phyloP scores from a whole-genome alignment of 1,140 invertebrate genomes.

The Planococcus citri region DNA sequence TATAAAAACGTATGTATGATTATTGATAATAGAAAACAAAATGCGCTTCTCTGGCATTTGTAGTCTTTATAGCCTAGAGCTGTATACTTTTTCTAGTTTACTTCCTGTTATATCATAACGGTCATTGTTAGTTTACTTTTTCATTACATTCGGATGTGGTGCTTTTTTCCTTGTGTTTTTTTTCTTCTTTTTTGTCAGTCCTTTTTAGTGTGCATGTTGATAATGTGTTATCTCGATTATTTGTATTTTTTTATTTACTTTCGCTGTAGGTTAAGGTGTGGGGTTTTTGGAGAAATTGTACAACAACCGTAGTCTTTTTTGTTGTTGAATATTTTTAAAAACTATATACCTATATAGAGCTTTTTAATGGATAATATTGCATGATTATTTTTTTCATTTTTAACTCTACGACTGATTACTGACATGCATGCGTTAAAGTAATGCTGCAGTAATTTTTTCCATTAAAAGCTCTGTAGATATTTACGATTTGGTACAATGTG shows the following conservation, averaged over 20 bases:
- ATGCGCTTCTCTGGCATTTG: too few relatives aligned
- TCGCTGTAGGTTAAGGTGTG: too few relatives aligned
- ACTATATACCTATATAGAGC: neutral
- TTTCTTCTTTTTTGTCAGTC: too few relatives aligned
- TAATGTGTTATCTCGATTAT: neutral
- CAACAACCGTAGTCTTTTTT: neutral
- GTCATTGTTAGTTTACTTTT: too few relatives aligned
- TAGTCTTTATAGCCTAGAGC: too few relatives aligned
- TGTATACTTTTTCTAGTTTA: neutral
- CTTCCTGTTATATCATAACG: neutral
- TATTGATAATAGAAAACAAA: neutral
- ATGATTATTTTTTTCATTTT: neutral
- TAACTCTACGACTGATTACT: neutral
- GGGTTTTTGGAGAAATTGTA: too few relatives aligned
- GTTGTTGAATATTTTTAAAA: neutral
- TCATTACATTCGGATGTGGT: neutral
- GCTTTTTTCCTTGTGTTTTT: neutral
- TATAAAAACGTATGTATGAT: neutral
- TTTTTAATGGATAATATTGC: neutral
- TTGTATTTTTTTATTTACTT: neutral
- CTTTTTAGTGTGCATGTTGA: neutral
- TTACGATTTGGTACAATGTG: too few relatives aligned
- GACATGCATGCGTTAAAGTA: neutral
- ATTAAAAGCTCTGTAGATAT: too few relatives aligned
- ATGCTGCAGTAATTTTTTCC: neutral